Evolutionary conservation across 2,797 vertebrate species (phyloP), one percentile per base, ranked within the genome.

Genomic region (Artibeus jamaicensis): DNA sequence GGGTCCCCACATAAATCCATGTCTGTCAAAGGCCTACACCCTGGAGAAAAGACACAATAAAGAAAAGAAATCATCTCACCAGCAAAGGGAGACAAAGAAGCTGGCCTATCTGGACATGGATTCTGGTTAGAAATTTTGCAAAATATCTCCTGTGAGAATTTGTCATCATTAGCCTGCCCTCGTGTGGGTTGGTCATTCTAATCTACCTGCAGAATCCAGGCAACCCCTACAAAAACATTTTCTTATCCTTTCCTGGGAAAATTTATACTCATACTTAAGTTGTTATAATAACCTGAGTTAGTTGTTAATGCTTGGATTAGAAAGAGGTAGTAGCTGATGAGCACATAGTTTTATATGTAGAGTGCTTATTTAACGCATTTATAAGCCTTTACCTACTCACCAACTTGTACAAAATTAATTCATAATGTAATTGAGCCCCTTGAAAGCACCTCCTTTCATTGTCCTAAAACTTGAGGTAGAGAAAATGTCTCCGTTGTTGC

Each of bases 91-190:
- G 29, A 44, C 46, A 16, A 86, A 46, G 14, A 84, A 84, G 9
- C 10, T 59, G 22, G 7, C 16, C 53, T 83, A 22, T 32, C 26
- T 79, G 34, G 24, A 68, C 6, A n/a, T 59, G 29, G 12, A 46
- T 71, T 85, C 44, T 81, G 34, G 50, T 32, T 76, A 37, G 77
- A 93, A 76, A 89, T 86, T 93, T 93, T 82, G 34, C 62, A 79
- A 46, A 85, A 59, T 1, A 0, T 86, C 91, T 42, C 37, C 62
- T 68, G 4, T 86, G 34, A 79, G 18, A 73, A 93, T 74, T 44
- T 91, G 3, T 67, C 77, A 67, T 24, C 11, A 19, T 71, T 37
- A 85, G 0, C 29, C n/a, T 71, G 26, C 9, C 18, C 65, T 82
- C 26, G 9, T 5, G 3, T 50, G 3, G 16, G 21, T 67, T 76